Evolutionary conservation across 2,113 vertebrate genomes (phyloP), one percentile per base, ranked within the genome.

Genomic region (Neotragus moschatus): DNA sequence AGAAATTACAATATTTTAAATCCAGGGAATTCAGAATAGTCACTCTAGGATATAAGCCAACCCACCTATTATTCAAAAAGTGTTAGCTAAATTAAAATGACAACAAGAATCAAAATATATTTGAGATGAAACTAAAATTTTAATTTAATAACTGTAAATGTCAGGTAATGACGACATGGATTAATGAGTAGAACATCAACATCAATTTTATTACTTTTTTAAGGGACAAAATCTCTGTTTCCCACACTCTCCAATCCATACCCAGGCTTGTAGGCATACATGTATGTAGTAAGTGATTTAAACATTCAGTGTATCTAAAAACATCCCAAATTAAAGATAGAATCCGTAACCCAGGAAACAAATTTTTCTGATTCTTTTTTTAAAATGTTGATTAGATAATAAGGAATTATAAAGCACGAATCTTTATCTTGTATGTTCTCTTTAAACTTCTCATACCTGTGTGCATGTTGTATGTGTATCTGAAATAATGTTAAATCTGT

Each of bases 101-200:
- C 21, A 80, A 47, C 21, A 87, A 88, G 47, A 55, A 87, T 90
- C 82, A 90, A 90, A 51, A 19, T 25, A 39, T 93, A 81, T 53
- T 84, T 88, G 25, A 90, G 66, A 53, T 53, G 39, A 56, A 97
- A 53, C 25, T 66, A n/a, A 86, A 88, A 90, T 28, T 93, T 96
- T 96, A 84, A 60, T 36, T 95, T 96, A 84, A 70, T 43, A 92
- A 88, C 17, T 75, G 33, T 79, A 55, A 93, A 58, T 10, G 15
- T 28, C 3, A 87, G 36, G 16, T 61, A 91, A 70, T 16, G 86
- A 51, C 19, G 13, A 6, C 13, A 86, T 45, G 93, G 16, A 93
- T 55, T 77, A 77, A 77, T 55, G 12, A 26, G n/a, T 17, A 94
- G 56, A 94, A 66, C 5, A 91, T 66, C 45, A 82, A 49, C 33